These are phyloP conservation scores for human (Homo sapiens) DNA, from an alignment of 2,113 vertebrate species.

Conservation along the genomic window DNA sequence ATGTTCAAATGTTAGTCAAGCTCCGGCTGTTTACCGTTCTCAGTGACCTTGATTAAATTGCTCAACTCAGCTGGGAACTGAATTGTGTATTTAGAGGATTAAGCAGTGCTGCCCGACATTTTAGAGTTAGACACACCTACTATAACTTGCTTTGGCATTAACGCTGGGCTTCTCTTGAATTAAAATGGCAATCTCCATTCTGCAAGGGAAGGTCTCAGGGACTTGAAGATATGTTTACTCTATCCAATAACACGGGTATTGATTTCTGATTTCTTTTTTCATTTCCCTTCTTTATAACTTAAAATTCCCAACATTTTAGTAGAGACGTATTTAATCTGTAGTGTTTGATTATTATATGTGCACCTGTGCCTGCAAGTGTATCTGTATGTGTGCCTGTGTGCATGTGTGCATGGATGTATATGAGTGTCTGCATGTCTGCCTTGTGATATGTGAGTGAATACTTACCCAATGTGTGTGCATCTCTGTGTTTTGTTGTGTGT, in stretches of 20 bases:
- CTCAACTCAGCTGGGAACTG: neutral
- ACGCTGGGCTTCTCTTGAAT: neutral
- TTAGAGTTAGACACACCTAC: neutral
- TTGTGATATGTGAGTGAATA: neutral
- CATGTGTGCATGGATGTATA: neutral
- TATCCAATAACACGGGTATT: too few relatives aligned
- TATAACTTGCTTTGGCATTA: neutral
- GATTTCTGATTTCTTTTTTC: neutral
- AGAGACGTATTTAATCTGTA: neutral
- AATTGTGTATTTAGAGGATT: constrained; percentile 29
- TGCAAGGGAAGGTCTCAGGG: neutral
- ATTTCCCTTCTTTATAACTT: neutral
- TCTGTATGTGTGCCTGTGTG: neutral
- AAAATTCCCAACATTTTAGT: neutral
- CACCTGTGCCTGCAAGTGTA: neutral
- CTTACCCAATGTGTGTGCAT: neutral
- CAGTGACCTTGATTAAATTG: neutral
- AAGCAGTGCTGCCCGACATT: neutral
- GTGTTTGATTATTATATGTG: neutral
- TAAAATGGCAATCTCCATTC: neutral
- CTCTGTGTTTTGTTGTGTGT: neutral
- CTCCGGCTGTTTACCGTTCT: neutral
- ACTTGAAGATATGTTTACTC: neutral
- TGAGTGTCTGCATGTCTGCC: too few relatives aligned
- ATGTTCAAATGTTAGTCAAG: neutral